Evolutionary conservation across 2,888 invertebrate genomes (phyloP).

Genomic region (Xanthorhoe designata): DNA sequence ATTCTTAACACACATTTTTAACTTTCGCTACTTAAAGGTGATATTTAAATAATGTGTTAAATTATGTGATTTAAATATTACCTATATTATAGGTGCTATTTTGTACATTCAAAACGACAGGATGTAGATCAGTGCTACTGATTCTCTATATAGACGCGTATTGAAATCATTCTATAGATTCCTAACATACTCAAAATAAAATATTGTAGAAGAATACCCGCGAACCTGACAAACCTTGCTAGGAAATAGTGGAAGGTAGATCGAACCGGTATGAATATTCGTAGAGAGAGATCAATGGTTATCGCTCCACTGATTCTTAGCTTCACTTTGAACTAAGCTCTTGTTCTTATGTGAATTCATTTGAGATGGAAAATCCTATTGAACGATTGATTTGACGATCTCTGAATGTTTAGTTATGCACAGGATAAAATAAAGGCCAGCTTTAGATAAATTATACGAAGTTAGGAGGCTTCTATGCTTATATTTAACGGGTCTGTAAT

Average conservation of each 20-base stretch:
- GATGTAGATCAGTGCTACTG: no score
- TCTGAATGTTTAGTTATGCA: neutral
- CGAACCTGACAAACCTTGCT: neutral
- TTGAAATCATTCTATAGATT: no score
- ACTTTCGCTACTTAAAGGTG: no score
- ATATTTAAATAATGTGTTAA: no score
- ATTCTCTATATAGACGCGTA: no score
- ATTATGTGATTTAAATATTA: no score
- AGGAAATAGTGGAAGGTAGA: constrained; percentile 2
- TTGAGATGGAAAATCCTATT: neutral
- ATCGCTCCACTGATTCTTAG: neutral
- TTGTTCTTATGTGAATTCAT: neutral
- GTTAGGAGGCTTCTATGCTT: no score
- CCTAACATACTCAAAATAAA: neutral
- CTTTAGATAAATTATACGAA: neutral
- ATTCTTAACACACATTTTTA: no score
- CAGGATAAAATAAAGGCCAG: neutral
- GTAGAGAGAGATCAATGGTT: constrained; percentile 5
- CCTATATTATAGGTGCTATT: no score
- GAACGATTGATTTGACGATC: neutral
- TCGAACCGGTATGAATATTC: constrained; percentile 3
- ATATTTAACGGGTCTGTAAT: no score
- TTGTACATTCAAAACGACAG: no score
- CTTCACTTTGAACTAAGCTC: constrained; percentile 1
- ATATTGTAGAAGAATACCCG: neutral